Base-by-base conservation (phyloP, 2,888 invertebrate genomes). In the Lutraria lutraria region DNA sequence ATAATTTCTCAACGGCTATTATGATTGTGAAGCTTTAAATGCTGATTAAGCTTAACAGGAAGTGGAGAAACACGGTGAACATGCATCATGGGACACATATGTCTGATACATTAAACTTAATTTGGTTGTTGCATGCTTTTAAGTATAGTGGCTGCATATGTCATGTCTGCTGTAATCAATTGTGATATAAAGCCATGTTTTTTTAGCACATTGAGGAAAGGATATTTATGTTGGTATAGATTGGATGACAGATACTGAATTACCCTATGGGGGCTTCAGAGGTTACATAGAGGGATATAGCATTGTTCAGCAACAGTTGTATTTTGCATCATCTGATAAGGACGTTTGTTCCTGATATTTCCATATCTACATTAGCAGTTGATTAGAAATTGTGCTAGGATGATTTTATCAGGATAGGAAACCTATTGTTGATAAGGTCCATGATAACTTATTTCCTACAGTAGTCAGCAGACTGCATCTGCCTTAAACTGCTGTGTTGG, bases 71-170 rank as follows among this genome's bases (percentile, higher is more conserved):
- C 43, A 43, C 2, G 16, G 76, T 31, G 16, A 76, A 76, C 76
- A 76, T 34, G 34, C 34, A 34, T 31, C 31, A 76, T 15, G 29
- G 76, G 19, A 19, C 21, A 19, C 56, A 12, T 25, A 63, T 31
- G 34, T 34, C 76, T 76, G 76, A 76, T 76, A 31, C 31, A 19
- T 63, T 43, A 43, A 63, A 63, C 63, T 16, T 76, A 76, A 76
- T 76, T 31, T 76, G 76, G 31, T 31, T 31, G 76, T 76, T 76
- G 76, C 76, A 76, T 76, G 76, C 34, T 76, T 76, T 76, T 72
- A 76, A 31, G 34, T 76, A 76, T 34, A 19, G 15, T 31, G 34
- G 31, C 76, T 76, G 25, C 76, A 76, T 34, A 76, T 76, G 76
- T 76, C 76, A 76, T 19, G 34, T 31, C 34, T 31, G 19, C 0